phyloP scores from a whole-genome alignment of 2,888 invertebrate species.

The Limnephilus marmoratus region DNA sequence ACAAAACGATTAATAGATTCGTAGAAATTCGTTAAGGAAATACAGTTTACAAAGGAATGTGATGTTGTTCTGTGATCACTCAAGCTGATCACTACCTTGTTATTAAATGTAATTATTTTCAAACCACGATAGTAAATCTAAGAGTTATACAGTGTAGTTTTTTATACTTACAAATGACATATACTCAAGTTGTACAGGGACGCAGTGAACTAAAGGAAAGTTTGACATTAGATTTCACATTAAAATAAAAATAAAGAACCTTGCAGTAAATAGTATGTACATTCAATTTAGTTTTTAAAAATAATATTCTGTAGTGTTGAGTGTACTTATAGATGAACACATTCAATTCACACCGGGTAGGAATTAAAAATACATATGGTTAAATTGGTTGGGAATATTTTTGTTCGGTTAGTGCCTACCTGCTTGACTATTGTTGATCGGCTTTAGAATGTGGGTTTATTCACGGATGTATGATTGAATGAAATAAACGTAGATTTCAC shows the following conservation, averaged over 20 bases:
- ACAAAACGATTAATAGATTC: slow-evolving; percentile 2
- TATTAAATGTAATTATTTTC: slow-evolving; percentile 2
- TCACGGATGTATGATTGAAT: not conserved
- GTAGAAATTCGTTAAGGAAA: slow-evolving; percentile 2
- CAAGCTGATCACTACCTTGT: not conserved
- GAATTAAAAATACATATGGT: not conserved
- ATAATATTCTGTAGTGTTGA: not conserved
- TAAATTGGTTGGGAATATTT: not conserved
- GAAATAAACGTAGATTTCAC: not conserved
- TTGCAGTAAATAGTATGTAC: not conserved
- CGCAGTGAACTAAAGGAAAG: not conserved
- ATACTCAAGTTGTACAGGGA: not conserved
- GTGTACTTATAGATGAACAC: not conserved
- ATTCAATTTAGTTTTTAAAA: not conserved
- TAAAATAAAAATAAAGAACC: not conserved
- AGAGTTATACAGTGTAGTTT: not conserved
- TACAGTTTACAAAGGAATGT: not conserved
- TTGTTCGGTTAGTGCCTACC: not conserved
- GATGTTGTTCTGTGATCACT: not conserved
- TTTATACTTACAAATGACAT: not conserved
- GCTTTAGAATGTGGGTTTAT: not conserved
- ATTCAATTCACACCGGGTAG: not conserved
- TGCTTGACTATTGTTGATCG: not conserved
- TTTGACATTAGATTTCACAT: not conserved
- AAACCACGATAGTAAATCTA: not conserved